Evolutionary conservation across 2,888 invertebrate genomes (phyloP), one percentile per base, ranked within the genome.

Genomic region (Bembecia ichneumoniformis): DNA sequence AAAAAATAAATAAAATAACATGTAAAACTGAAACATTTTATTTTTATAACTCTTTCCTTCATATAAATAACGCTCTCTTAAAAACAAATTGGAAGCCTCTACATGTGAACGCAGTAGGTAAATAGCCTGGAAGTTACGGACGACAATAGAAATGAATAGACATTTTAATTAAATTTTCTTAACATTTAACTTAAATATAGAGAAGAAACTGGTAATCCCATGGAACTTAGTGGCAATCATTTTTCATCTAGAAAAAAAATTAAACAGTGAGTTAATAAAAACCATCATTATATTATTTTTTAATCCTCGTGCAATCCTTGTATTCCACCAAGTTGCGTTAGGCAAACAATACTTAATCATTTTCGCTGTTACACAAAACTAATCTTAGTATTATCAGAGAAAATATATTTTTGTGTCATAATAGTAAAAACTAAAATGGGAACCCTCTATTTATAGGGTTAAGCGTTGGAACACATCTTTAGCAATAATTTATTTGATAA

Each of bases 31-130:
- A 82, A 82, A 81, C 78, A 77, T 77, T 80, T 84, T 81, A 81
- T 77, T 81, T 74, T 77, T 74, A 80, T 77, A 83, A 81, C 70
- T 74, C 68, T 73, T 68, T 64, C 40, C 60, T 62, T 78, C 68
- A 77, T 79, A 81, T 83, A 84, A 80, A 83, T 84, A 82, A 81
- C 72, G 75, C 69, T 83, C 74, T 82, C 55, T 76, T 81, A 73
- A 69, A 71, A 71, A 69, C 62, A 74, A 80, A 78, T 67, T 84
- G 86, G 86, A 87, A 87, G 86, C 86, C 84, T 86, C 86, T 86
- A 86, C 77, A 76, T 76, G 75, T 70, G 74, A 66, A 68, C 40
- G 14, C 14, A 40, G 40, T 40, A 28, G 28, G 9, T 28, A 40
- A 40, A n/a, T 40, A 40, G 40, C 40, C n/a, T 13, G n/a, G 40